Evolutionary conservation across 2,888 invertebrate genomes (phyloP).

Genomic region (Caenorhabditis virilis): DNA sequence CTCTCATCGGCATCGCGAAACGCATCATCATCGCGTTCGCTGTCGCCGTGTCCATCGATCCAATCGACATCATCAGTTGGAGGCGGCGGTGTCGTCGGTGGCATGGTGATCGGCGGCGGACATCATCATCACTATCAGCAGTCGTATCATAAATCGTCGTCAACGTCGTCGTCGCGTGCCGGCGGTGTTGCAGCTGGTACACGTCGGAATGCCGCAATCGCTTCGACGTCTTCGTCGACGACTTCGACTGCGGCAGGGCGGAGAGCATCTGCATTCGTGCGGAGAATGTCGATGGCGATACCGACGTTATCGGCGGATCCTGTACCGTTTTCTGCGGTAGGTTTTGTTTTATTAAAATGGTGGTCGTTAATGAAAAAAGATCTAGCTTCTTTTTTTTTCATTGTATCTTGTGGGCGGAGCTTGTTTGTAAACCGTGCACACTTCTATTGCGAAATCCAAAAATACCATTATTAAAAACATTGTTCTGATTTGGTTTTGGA

Average conservation of each 20-base stretch:
- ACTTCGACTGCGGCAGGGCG: slow-evolving; percentile 40
- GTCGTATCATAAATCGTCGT: too few species aligned
- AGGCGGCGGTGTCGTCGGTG: slow-evolving; percentile 19
- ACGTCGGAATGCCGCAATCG: slow-evolving; percentile 35
- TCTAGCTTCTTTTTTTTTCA: too few species aligned
- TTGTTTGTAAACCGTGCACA: too few species aligned
- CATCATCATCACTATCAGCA: slow-evolving; percentile 21
- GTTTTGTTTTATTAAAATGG: too few species aligned
- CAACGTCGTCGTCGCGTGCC: slow-evolving; percentile 22
- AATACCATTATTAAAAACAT: too few species aligned
- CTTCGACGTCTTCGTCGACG: slow-evolving; percentile 32
- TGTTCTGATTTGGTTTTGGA: too few species aligned
- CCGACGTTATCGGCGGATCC: slow-evolving; percentile 63
- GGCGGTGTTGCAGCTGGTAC: slow-evolving; percentile 11
- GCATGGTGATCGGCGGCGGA: slow-evolving; percentile 1
- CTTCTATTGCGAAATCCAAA: too few species aligned
- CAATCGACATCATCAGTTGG: slow-evolving; percentile 31
- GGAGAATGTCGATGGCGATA: slow-evolving; percentile 65
- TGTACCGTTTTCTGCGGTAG: slow-evolving; percentile 56
- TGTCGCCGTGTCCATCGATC: slow-evolving; percentile 28
- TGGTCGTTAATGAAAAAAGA: too few species aligned
- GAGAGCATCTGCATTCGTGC: slow-evolving; percentile 59
- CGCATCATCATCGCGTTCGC: too few species aligned
- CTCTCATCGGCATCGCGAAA: too few species aligned
- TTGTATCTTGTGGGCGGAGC: too few species aligned